phyloP scores from a whole-genome alignment of 92 coral and sea anemone species.

The Paragorgia papillata region DNA sequence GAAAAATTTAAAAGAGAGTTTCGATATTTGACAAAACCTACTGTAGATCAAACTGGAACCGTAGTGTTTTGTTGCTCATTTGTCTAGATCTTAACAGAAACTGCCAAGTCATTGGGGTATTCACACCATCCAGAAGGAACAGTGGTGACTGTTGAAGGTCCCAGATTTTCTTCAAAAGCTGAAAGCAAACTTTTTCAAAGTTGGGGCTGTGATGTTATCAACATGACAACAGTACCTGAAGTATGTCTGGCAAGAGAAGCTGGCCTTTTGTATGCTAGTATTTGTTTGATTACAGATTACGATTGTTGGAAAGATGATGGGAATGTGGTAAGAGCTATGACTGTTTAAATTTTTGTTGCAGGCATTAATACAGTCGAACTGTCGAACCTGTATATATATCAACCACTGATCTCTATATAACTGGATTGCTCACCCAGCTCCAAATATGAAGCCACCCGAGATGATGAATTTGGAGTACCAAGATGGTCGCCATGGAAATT shows the following conservation, averaged over 20 bases:
- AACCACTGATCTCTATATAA: no score
- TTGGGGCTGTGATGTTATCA: slow-evolving; percentile 98
- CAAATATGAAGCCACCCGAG: no score
- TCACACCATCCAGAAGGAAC: slow-evolving; percentile 75
- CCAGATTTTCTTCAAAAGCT: slow-evolving; percentile 94
- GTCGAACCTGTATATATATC: no score
- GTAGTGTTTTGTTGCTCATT: no score
- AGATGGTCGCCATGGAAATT: no score
- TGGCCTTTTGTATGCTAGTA: slow-evolving; percentile 90
- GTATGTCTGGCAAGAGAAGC: slow-evolving; percentile 95
- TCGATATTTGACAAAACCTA: no score
- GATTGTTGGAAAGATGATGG: slow-evolving; percentile 96
- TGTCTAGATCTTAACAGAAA: slow-evolving; percentile 71
- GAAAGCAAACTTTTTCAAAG: slow-evolving; percentile 94
- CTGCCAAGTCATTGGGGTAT: slow-evolving; percentile 67
- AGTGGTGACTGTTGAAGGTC: slow-evolving; percentile 86
- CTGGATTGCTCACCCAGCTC: no score
- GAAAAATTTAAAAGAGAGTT: no score
- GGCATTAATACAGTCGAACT: no score
- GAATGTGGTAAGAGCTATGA: slow-evolving; percentile 63
- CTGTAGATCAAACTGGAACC: no score
- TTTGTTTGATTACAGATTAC: slow-evolving; percentile 97
- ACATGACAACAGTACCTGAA: slow-evolving; percentile 97
- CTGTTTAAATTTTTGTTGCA: not conserved
- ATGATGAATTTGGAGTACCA: no score